These are phyloP conservation scores for Micrasema minimum DNA, from an alignment of 1,140 invertebrate genomes.

Conservation along the genomic window DNA sequence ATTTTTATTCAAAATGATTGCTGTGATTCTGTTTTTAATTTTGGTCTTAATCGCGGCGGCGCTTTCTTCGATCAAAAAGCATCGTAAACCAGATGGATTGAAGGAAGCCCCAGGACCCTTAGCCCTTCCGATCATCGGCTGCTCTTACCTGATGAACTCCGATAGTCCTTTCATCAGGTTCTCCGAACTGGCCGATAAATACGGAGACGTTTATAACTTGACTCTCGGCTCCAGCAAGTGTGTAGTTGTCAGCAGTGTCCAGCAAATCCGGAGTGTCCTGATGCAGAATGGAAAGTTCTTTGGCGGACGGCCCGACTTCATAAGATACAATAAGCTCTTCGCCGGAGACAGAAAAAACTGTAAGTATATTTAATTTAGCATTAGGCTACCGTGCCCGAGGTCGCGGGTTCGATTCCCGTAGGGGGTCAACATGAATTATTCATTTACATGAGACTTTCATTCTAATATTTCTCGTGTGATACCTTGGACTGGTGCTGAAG, in stretches of 20 bases:
- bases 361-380: conserved; percentile 67
- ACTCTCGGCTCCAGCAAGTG: conserved; percentile 77
- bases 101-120: conserved; percentile 46
- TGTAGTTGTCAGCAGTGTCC: conserved; percentile 81
- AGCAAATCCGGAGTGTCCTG: conserved; percentile 80
- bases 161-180: conserved; percentile 80
- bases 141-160: conserved; percentile 73
- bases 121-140: conserved; percentile 76
- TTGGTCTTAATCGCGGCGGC: background rate
- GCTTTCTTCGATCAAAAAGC: background rate
- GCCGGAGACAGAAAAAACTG: conserved; percentile 81
- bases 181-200: conserved; percentile 73
- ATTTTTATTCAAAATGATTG: conserved; percentile 4
- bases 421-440: too few species aligned
- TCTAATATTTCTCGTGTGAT: too few species aligned
- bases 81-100: background rate
- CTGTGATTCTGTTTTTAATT: background rate
- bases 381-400: too few species aligned
- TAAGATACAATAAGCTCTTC: conserved; percentile 79
- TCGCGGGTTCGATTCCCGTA: too few species aligned
- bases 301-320: conserved; percentile 83
- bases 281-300: conserved; percentile 84
- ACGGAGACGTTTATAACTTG: conserved; percentile 81
- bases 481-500: too few species aligned
- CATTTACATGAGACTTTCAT: too few species aligned